phyloP scores from a whole-genome alignment of 2,113 vertebrate species.

The Proteles cristata region DNA sequence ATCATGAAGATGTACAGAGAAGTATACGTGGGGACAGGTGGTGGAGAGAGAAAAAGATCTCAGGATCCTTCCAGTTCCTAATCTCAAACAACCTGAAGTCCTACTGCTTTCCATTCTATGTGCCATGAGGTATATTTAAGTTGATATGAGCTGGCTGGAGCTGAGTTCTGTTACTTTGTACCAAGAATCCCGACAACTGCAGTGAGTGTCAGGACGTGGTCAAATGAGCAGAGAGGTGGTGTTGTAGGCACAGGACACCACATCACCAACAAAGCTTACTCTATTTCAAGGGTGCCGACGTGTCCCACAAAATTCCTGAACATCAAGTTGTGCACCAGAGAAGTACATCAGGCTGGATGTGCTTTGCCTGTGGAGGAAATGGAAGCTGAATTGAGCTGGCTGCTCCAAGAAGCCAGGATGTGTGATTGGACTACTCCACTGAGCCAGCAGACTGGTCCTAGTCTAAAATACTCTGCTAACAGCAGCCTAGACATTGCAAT shows the following conservation, averaged over 20 bases:
- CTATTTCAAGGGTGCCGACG: not conserved
- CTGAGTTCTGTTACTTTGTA: not conserved
- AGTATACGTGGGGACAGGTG: accelerated
- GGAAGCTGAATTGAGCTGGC: not conserved
- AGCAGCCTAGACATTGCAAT: not conserved
- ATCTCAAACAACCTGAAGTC: too few species aligned
- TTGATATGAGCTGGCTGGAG: not conserved
- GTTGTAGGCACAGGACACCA: not conserved
- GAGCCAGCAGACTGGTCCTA: not conserved
- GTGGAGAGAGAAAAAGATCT: not conserved
- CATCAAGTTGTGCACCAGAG: not conserved
- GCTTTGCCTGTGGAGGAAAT: not conserved
- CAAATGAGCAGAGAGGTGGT: not conserved
- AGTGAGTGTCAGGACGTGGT: not conserved
- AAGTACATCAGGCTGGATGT: not conserved
- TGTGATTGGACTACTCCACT: not conserved
- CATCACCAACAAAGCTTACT: not conserved
- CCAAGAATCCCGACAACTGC: not conserved
- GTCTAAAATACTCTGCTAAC: not conserved
- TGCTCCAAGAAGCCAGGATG: not conserved
- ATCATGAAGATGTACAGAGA: not conserved
- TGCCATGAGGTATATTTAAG: not conserved
- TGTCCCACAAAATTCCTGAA: not conserved
- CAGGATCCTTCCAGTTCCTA: not conserved
- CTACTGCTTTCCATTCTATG: not conserved